Percentiles rank a stretch among this genome's conserved stretches.
Evolutionary conservation across 2,113 vertebrate genomes (phyloP).

Genomic region (Tringa solitaria): DNA sequence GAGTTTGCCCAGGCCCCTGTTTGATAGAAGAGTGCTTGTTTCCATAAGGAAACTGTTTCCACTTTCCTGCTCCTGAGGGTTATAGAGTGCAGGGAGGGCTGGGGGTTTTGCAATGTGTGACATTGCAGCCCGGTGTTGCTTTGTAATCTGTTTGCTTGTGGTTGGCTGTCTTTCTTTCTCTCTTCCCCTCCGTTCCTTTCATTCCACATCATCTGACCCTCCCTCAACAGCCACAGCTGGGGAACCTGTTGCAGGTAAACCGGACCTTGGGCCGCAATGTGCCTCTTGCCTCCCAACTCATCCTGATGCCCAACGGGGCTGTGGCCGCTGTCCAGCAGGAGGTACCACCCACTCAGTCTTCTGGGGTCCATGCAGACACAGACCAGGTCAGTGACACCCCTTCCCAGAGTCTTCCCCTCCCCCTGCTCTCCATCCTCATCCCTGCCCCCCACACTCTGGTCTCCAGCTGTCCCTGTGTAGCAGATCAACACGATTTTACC

Average conservation of each 20-base stretch:
- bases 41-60: background rate
- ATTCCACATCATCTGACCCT: constrained; percentile 19
- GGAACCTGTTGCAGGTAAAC: constrained; percentile 84
- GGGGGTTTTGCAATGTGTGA: background rate
- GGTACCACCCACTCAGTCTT: constrained; percentile 78
- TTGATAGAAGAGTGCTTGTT: background rate
- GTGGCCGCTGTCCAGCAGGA: constrained; percentile 93
- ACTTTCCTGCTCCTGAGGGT: background rate
- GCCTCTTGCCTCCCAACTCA: constrained; percentile 93
- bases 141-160: constrained; percentile 62
- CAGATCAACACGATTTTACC: background rate
- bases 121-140: background rate
- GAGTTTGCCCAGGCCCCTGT: background rate
- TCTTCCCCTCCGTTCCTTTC: constrained; percentile 16
- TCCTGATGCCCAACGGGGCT: constrained; percentile 96
- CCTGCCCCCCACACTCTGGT: background rate
- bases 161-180: constrained; percentile 55
- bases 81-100: background rate
- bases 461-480: background rate
- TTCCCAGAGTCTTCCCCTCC: background rate
- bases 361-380: constrained; percentile 84
- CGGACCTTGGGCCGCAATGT: constrained; percentile 83
- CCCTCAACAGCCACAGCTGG: constrained; percentile 81
- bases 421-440: background rate
- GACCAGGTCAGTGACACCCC: constrained; percentile 85